These are phyloP conservation scores for Verasper variegatus DNA, from an alignment of 2,113 vertebrate species.

Conservation along the genomic window DNA sequence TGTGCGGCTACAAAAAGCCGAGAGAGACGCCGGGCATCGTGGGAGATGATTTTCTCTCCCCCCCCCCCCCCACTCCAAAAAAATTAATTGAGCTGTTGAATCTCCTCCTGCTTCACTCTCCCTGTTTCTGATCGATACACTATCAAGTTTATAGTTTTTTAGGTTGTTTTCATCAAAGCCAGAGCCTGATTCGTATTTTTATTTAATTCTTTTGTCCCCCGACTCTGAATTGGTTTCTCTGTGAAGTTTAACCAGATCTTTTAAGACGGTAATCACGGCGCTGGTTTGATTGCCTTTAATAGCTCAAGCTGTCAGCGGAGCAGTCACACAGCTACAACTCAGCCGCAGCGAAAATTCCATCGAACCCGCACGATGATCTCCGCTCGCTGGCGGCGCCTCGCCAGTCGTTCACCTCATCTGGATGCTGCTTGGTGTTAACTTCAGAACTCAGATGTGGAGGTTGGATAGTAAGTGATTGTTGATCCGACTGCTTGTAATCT, in stretches of 20 bases:
- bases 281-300: slow-evolving; percentile 69
- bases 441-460: slow-evolving; percentile 14
- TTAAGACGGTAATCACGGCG: slow-evolving; percentile 68
- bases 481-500: neutral
- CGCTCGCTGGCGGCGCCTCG: slow-evolving; percentile 17
- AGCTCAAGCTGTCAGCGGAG: slow-evolving; percentile 51
- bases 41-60: neutral
- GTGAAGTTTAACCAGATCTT: slow-evolving; percentile 67
- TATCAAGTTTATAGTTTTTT: slow-evolving; percentile 48
- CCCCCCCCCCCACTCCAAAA: too few relatives aligned
- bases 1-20: slow-evolving; percentile 38
- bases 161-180: slow-evolving; percentile 58
- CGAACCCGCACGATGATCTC: slow-evolving; percentile 59
- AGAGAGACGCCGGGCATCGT: neutral
- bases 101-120: slow-evolving; percentile 46
- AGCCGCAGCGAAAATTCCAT: slow-evolving; percentile 59
- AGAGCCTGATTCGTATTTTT: slow-evolving; percentile 42
- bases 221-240: slow-evolving; percentile 22
- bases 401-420: slow-evolving; percentile 14
- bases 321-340: slow-evolving; percentile 64
- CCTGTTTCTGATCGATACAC: slow-evolving; percentile 70
- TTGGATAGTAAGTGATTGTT: neutral
- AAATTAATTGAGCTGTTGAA: slow-evolving; percentile 68
- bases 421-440: neutral
- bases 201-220: slow-evolving; percentile 25